Base-by-base conservation (phyloP, 1,140 invertebrate species). In the Pygmarrhopalites habei region DNA sequence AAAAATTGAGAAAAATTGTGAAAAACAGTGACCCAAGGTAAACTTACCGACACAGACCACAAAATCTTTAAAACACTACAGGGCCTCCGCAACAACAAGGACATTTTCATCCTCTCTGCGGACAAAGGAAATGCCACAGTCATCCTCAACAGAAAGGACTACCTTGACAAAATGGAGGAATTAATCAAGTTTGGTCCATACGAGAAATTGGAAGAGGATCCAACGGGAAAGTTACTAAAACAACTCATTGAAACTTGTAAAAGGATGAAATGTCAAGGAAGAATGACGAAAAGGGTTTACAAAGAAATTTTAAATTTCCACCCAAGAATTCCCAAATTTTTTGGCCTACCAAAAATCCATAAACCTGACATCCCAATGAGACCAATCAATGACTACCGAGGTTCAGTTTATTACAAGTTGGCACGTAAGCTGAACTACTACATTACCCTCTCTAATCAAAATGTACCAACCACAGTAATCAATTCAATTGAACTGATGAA, bases 261-360 rank as follows among this genome's bases (percentile, higher is more conserved):
- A 14, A 30, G 14, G 1, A 25, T 58, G 17, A 10, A 21, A 4
- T 12, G 21, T 49, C 12, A 1, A 30, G 44, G 23, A 15, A 56
- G 62, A 56, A 65, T n/a, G 55, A 26, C 39, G 21, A 46, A 30
- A 65, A 2, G 28, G 14, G 19, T 55, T n/a, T 62, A 59, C 35
- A 57, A 60, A 2, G 26, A 26, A 23, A 59, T 72, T 1, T 53
- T 51, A 10, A 41, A 51, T 25, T 61, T 41, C 39, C 47, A 52
- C 28, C 35, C 41, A 3, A 32, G 35, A 65, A 46, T 47, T 57
- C 68, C 68, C 43, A 58, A 21, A 52, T 58, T 70, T 19, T 70
- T 67, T 29, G 71, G 69, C 12, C 35, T 70, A 17, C 71, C 71
- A 25, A 73, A 74, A 67, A 70, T 72, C 4, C 72, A 74, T 23